Percentiles rank a stretch among this genome's conserved stretches.
These are phyloP conservation scores for Pseudomyrmex cubaensis DNA, from an alignment of 1,140 invertebrate species.

Conservation along the genomic window DNA sequence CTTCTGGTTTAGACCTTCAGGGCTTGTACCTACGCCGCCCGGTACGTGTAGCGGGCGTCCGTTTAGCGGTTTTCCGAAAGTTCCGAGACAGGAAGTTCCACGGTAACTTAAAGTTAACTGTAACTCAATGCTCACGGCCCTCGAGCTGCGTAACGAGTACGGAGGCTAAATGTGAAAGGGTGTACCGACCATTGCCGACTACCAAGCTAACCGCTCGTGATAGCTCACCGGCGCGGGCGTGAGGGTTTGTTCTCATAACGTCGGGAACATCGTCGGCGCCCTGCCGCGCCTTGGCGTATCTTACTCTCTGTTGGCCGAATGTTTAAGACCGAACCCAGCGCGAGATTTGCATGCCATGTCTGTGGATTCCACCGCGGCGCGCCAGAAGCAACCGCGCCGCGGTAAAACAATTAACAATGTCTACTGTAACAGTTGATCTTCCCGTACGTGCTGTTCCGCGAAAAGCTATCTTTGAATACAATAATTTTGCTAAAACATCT, in stretches of 20 bases:
- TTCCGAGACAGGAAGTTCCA: slow-evolving; percentile 61
- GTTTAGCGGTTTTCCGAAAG: slow-evolving; percentile 65
- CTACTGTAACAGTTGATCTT: slow-evolving; percentile 10
- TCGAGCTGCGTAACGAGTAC: slow-evolving; percentile 60
- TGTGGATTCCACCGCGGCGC: slow-evolving; percentile 22
- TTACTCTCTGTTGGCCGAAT: slow-evolving; percentile 42
- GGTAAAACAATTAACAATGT: slow-evolving; percentile 50
- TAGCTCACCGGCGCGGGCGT: slow-evolving; percentile 21
- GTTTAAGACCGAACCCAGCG: slow-evolving; percentile 33
- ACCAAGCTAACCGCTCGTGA: slow-evolving; percentile 23
- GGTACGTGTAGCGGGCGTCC: slow-evolving; percentile 47
- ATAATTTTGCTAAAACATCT: neutral
- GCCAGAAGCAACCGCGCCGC: slow-evolving; percentile 20
- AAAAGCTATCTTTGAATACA: neutral
- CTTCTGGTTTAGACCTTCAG: slow-evolving; percentile 16
- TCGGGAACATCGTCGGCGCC: slow-evolving; percentile 35
- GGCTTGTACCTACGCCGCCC: slow-evolving; percentile 24
- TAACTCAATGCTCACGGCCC: slow-evolving; percentile 65
- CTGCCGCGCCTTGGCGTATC: slow-evolving; percentile 5
- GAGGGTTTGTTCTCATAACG: slow-evolving; percentile 52
- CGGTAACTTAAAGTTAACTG: slow-evolving; percentile 68
- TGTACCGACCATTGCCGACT: slow-evolving; percentile 29
- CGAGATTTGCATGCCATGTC: slow-evolving; percentile 53
- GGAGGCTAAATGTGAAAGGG: slow-evolving; percentile 55
- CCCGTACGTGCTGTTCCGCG: neutral